Conservation (phyloP, 2,113 vertebrate genomes). For the Ptyas mucosa region DNA sequence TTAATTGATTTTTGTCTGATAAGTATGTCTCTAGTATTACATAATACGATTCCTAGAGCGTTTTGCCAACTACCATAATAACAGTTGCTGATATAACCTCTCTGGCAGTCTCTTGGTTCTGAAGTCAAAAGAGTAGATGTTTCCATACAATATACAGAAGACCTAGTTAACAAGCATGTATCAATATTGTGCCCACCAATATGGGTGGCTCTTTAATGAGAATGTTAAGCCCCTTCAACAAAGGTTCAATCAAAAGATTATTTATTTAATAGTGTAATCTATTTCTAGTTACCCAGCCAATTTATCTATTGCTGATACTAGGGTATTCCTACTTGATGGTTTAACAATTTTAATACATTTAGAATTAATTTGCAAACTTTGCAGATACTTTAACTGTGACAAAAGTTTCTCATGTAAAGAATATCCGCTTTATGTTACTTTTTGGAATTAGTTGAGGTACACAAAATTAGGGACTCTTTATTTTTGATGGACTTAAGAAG, state of each 20-base stretch:
- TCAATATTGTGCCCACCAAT: neutral
- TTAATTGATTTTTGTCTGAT: neutral
- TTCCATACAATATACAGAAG: neutral
- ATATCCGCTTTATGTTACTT: neutral
- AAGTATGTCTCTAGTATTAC: neutral
- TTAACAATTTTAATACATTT: neutral
- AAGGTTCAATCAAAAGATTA: neutral
- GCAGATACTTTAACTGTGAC: neutral
- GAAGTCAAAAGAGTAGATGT: neutral
- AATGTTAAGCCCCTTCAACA: neutral
- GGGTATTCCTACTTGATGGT: neutral
- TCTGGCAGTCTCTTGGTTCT: neutral
- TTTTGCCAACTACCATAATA: neutral
- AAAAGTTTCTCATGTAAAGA: neutral
- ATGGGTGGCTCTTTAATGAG: neutral
- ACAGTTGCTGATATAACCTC: neutral
- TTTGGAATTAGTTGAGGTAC: neutral
- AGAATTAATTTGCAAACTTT: neutral
- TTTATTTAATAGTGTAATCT: neutral
- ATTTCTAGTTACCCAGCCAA: neutral
- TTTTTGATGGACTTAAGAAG: neutral
- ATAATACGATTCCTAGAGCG: neutral
- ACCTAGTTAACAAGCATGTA: neutral
- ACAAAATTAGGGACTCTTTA: neutral
- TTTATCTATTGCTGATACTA: neutral